Evolutionary conservation across 2,888 invertebrate species (phyloP), one percentile per base, ranked within the genome.

Genomic region (Leptopilina syphax): DNA sequence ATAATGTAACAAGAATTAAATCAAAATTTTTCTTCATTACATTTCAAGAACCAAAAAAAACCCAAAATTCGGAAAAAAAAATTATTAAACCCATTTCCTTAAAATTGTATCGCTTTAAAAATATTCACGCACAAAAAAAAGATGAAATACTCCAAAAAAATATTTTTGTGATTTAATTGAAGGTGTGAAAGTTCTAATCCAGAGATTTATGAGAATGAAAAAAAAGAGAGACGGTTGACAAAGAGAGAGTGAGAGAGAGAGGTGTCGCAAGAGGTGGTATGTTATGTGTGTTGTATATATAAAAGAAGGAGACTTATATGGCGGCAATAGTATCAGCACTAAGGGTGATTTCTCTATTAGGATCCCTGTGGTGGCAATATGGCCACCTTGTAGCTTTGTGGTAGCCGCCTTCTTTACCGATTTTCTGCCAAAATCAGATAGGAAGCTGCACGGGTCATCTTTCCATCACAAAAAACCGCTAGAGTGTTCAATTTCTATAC

Each of bases 281-380:
- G 44, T 44, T 24, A n/a, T 65, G 63, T 44, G 24, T 76, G 60
- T 41, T 47, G 9, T 50, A 50, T 50, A 50, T 50, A 50, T 50
- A 9, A 10, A 8, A 44, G 44, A 6, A 8, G 50, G 3, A 50
- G 9, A 50, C 12, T 3, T 50, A 50, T 86, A 88, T 85, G 87
- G 88, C 84, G 86, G 77, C 47, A 77, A 34, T 34, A 85, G 85
- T 88, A 90, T 89, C 88, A 87, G 83, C 87, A 83, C 85, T 84
- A 82, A 65, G 84, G 84, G 86, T 90, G 90, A 89, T 89, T 90
- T 89, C 90, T 90, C 87, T 90, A 90, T 90, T 90, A 90, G 87
- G 86, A 86, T 85, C 87, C 90, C 89, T 84, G 87, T 86, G 85
- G 89, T 83, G 89, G 80, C 77, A 73, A 65, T 79, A 79, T 82